Evolutionary conservation across 2,113 vertebrate genomes (phyloP).

Genomic region (Malurus alboscapulatus): DNA sequence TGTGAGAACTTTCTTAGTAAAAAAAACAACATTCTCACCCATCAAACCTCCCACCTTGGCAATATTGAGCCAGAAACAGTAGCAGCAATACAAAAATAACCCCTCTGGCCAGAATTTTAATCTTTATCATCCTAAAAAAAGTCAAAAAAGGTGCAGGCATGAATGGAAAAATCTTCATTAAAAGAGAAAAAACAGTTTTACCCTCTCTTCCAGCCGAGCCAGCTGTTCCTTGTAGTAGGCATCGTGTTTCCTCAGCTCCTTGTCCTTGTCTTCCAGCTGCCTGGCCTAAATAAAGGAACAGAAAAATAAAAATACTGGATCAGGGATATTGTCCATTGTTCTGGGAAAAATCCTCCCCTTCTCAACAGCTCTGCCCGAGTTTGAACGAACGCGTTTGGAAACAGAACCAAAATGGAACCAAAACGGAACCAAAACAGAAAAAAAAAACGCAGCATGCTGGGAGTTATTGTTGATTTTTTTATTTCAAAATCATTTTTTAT

Average conservation of each 20-base stretch:
- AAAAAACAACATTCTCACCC: background rate
- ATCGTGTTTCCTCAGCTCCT: constrained; percentile 89
- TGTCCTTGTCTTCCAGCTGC: constrained; percentile 89
- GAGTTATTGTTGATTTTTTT: background rate
- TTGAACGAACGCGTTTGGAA: constrained; percentile 31
- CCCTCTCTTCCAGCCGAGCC: constrained; percentile 91
- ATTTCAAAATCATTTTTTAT: background rate
- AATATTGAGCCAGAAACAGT: background rate
- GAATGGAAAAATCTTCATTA: background rate
- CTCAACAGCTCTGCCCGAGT: constrained; percentile 58
- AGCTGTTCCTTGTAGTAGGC: constrained; percentile 94
- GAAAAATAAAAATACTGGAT: constrained; percentile 26
- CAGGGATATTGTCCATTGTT: constrained; percentile 4
- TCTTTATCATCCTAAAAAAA: background rate
- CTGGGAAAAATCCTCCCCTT: background rate
- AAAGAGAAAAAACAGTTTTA: constrained; percentile 55
- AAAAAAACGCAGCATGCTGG: background rate
- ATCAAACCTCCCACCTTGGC: background rate
- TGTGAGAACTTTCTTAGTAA: background rate
- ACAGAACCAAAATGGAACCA: background rate
- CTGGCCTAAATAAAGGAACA: constrained; percentile 78
- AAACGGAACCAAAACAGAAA: background rate
- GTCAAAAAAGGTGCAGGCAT: background rate
- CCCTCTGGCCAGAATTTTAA: background rate
- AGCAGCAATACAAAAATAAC: background rate